Evolutionary conservation across 2,797 vertebrate species (phyloP).

Genomic region (Tympanoctomys barrerae): DNA sequence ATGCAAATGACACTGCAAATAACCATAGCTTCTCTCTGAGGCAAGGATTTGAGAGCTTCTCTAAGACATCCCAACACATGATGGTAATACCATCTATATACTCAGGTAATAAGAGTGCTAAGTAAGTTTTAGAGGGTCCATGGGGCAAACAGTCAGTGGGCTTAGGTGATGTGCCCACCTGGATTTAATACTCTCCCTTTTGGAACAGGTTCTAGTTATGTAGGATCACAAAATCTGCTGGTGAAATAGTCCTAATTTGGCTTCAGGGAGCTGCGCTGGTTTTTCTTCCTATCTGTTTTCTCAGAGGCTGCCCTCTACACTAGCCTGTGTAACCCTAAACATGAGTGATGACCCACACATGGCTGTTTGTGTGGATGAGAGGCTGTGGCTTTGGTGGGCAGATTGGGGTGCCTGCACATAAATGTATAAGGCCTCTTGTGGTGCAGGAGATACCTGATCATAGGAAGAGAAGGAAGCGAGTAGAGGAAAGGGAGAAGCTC

Average conservation of each 20-base stretch:
- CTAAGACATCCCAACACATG: not conserved
- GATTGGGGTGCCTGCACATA: not conserved
- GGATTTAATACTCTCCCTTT: not conserved
- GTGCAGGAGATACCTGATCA: not conserved
- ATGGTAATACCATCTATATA: not conserved
- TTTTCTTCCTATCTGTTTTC: not conserved
- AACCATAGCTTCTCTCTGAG: not conserved
- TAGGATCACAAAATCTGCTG: not conserved
- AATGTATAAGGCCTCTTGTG: not conserved
- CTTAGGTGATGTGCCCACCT: not conserved
- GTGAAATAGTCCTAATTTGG: not conserved
- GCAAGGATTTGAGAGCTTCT: slow-evolving; percentile 34
- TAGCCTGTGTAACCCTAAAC: accelerated
- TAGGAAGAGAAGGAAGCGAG: not conserved
- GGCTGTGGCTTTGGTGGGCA: not conserved
- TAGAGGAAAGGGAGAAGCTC: not conserved
- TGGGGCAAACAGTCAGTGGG: not conserved
- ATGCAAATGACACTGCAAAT: not conserved
- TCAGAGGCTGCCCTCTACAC: not conserved
- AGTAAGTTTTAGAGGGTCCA: not conserved
- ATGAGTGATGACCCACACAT: not conserved
- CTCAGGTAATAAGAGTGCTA: not conserved
- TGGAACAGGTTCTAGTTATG: not conserved
- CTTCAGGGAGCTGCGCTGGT: not conserved
- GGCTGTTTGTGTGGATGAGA: not conserved